phyloP scores from a whole-genome alignment of 2,888 invertebrate species.

The Chesias legatella region DNA sequence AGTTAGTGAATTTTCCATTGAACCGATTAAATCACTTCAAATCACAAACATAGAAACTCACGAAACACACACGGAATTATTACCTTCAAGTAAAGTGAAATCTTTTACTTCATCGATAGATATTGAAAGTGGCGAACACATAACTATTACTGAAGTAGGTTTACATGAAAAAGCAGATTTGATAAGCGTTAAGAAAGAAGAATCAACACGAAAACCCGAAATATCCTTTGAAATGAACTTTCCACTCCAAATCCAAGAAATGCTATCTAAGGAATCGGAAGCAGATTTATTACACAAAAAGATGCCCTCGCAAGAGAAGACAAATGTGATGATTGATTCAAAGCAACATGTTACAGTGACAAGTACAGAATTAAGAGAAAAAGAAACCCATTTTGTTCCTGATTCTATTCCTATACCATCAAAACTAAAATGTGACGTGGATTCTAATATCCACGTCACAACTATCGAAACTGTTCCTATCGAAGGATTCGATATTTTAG shows the following conservation, averaged over 20 bases:
- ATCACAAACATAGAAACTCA: conserved; percentile 72
- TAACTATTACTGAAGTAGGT: conserved; percentile 76
- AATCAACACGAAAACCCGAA: conserved; percentile 30
- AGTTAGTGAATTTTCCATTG: conserved; percentile 37
- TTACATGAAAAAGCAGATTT: conserved; percentile 67
- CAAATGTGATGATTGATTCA: conserved; percentile 38
- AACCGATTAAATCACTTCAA: conserved; percentile 42
- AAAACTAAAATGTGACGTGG: conserved; percentile 44
- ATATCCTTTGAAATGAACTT: conserved; percentile 42
- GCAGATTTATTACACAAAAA: conserved; percentile 24
- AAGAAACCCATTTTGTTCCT: conserved; percentile 41
- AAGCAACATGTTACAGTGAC: conserved; percentile 52
- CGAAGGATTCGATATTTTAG: conserved; percentile 44
- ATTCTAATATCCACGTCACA: conserved; percentile 47
- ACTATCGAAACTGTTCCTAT: conserved; percentile 53
- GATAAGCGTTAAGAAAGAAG: conserved; percentile 27
- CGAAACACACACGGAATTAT: conserved; percentile 52
- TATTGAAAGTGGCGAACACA: conserved; percentile 55
- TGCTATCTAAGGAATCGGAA: conserved; percentile 44
- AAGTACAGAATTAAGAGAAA: conserved; percentile 49
- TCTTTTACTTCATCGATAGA: conserved; percentile 33
- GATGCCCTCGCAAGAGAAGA: conserved; percentile 36
- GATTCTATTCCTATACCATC: conserved; percentile 29
- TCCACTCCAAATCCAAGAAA: conserved; percentile 50
- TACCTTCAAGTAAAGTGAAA: conserved; percentile 27